Evolutionary conservation across 2,113 vertebrate species (phyloP).

Genomic region (Cyanoderma ruficeps): DNA sequence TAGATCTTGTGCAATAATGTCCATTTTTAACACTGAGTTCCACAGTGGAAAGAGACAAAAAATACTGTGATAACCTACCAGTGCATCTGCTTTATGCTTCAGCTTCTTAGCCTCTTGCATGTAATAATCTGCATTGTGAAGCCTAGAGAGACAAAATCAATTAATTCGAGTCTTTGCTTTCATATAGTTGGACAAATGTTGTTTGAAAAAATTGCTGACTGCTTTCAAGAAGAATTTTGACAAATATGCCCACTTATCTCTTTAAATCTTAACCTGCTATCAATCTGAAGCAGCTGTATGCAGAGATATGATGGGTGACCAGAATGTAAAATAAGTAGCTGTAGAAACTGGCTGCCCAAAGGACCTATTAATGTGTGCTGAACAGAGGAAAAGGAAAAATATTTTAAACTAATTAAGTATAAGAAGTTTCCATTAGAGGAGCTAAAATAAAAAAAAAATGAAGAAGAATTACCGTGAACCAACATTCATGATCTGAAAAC

Average conservation of each 20-base stretch:
- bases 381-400: conserved; percentile 18
- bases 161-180: conserved; percentile 23
- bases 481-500: conserved; percentile 36
- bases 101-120: conserved; percentile 97
- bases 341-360: conserved; percentile 17
- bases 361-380: conserved; percentile 28
- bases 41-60: not conserved
- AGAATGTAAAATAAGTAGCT: conserved; percentile 33
- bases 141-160: conserved; percentile 75
- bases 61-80: conserved; percentile 75
- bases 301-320: conserved; percentile 16
- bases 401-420: conserved; percentile 15
- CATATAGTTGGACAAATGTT: not conserved
- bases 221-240: not conserved
- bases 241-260: not conserved
- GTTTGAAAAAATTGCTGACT: conserved; percentile 8
- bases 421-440: conserved; percentile 13
- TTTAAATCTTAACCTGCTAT: conserved; percentile 19
- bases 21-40: not conserved
- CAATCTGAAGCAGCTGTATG: conserved; percentile 21
- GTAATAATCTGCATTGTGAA: conserved; percentile 92
- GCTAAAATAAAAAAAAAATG: not conserved
- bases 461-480: not conserved
- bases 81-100: conserved; percentile 94
- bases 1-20: not conserved